Evolutionary conservation across 37 sponge, comb jelly and placozoan genomes (phyloP).

Genomic region (Chondrilla cf. caribensis): DNA sequence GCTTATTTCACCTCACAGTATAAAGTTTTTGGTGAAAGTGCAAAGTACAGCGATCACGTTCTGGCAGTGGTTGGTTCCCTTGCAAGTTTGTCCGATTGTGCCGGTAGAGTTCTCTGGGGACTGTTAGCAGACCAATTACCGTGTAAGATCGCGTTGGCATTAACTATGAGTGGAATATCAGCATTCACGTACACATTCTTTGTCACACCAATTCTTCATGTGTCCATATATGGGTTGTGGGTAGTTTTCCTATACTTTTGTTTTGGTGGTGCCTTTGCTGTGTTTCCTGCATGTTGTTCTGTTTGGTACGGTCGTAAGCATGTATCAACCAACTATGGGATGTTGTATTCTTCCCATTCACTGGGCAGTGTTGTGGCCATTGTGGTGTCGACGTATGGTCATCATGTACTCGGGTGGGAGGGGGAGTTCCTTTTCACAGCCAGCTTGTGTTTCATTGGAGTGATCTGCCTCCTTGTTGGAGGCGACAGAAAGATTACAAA

Average conservation of each 20-base stretch:
- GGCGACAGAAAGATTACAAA: not conserved
- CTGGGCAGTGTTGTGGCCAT: not conserved
- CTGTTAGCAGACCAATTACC: slow-evolving; percentile 59
- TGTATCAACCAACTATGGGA: not conserved
- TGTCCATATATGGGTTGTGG: slow-evolving; percentile 64
- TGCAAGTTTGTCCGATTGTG: slow-evolving; percentile 57
- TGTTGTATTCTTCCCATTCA: not conserved
- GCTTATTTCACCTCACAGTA: slow-evolving; percentile 53
- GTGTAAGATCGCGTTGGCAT: slow-evolving; percentile 48
- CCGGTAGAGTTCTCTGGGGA: slow-evolving; percentile 81
- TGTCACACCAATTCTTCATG: not conserved
- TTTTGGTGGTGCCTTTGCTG: slow-evolving; percentile 39
- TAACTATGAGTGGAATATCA: slow-evolving; percentile 33
- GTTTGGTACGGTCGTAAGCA: not conserved
- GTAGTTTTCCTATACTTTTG: slow-evolving; percentile 85
- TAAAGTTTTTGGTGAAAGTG: slow-evolving; percentile 58
- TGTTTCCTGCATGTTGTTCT: not conserved
- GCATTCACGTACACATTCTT: slow-evolving; percentile 53
- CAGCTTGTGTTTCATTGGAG: not conserved
- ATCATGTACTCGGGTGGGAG: not conserved
- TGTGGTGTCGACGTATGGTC: not conserved
- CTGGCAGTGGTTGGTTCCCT: slow-evolving; percentile 64
- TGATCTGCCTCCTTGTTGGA: not conserved
- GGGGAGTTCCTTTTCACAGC: not conserved
- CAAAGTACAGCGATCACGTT: slow-evolving; percentile 62